These are phyloP conservation scores for Chrysomela aeneicollis DNA, from an alignment of 2,888 invertebrate species.

Conservation along the genomic window DNA sequence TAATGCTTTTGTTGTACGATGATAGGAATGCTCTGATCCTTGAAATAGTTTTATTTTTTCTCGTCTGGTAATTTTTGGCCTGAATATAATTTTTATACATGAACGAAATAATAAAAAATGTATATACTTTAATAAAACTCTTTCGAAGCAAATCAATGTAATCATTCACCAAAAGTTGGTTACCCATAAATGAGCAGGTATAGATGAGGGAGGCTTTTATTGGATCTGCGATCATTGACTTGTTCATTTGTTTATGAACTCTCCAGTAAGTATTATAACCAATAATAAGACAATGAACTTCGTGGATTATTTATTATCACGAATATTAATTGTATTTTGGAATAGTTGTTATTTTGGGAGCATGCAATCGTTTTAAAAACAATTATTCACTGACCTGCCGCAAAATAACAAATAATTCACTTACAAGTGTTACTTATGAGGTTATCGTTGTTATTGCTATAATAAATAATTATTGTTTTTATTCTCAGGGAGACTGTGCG, in stretches of 20 bases:
- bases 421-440: slow-evolving; percentile 26
- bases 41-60: background rate
- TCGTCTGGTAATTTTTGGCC: background rate
- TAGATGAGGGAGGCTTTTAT: no score
- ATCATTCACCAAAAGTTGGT: no score
- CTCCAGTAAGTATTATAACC: no score
- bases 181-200: no score
- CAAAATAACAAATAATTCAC: slow-evolving; percentile 20
- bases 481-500: no score
- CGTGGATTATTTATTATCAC: background rate
- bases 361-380: slow-evolving; percentile 36
- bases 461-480: background rate
- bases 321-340: background rate
- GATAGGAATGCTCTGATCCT: no score
- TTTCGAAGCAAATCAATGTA: background rate
- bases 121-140: background rate
- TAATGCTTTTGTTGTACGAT: no score
- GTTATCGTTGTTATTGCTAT: slow-evolving; percentile 17
- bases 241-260: no score
- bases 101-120: background rate
- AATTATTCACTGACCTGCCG: slow-evolving; percentile 33
- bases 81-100: background rate
- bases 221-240: no score
- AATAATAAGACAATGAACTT: background rate
- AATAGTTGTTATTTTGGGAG: background rate